A percentile compares a stretch with the other conserved stretches of the same genome.
Conservation (phyloP, 2,888 invertebrate genomes). For the Chymomyza amoena region DNA sequence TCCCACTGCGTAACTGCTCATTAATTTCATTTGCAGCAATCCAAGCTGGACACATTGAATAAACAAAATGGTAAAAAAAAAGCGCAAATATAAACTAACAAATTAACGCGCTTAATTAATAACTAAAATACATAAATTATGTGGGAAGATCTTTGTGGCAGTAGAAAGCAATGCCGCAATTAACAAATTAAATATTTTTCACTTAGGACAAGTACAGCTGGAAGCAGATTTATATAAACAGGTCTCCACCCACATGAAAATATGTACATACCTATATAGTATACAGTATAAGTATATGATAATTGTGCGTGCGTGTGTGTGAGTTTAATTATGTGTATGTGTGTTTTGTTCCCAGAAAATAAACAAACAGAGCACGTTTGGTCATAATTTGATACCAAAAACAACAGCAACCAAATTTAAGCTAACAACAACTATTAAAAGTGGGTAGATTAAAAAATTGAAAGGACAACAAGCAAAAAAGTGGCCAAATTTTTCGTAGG, state of each 20-base stretch:
- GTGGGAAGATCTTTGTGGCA: constrained; percentile 28
- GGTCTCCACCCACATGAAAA: constrained; percentile 30
- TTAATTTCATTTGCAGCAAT: background rate
- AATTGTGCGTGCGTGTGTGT: constrained; percentile 29
- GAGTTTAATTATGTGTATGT: constrained; percentile 7
- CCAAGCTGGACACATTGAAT: background rate
- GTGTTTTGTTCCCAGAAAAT: constrained; percentile 37
- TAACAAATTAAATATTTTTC: constrained; percentile 73
- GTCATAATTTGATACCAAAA: constrained; percentile 47
- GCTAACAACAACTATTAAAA: too few species aligned
- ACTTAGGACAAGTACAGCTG: constrained; percentile 27
- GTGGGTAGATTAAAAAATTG: too few species aligned
- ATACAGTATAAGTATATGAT: constrained; percentile 42
- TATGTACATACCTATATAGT: constrained; percentile 1
- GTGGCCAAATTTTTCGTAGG: too few species aligned
- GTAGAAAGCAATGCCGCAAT: constrained; percentile 48
- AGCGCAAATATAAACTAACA: constrained; percentile 26
- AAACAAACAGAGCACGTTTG: constrained; percentile 64
- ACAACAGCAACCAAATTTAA: too few species aligned
- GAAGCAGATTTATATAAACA: constrained; percentile 11
- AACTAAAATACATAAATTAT: constrained; percentile 56
- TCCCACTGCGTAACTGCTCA: too few species aligned
- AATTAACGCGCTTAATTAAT: constrained; percentile 60
- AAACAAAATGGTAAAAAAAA: background rate
- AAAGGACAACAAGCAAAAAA: too few species aligned